phyloP scores from a whole-genome alignment of 2,113 vertebrate species.

The Prietella phreatophila region DNA sequence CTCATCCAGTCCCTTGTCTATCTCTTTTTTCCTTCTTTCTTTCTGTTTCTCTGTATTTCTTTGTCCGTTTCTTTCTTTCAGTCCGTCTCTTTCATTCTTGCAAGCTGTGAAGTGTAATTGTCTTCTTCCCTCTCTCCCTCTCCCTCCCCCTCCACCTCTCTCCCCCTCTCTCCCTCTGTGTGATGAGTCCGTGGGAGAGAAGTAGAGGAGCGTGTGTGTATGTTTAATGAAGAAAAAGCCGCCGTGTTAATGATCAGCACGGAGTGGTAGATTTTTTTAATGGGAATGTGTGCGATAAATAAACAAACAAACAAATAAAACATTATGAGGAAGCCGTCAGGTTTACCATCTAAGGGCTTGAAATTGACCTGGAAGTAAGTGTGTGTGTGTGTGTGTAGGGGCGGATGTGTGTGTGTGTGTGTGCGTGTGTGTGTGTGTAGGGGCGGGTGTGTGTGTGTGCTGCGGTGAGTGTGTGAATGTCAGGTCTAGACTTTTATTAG shows the following conservation, averaged over 20 bases:
- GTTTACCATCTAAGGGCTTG: neutral
- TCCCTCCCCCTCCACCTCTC: too few relatives aligned
- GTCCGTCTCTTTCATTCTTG: neutral
- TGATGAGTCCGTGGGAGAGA: neutral
- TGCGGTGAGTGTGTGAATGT: neutral
- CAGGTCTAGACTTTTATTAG: constrained; percentile 1
- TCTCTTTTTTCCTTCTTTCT: neutral
- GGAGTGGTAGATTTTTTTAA: too few relatives aligned
- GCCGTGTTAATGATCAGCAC: neutral
- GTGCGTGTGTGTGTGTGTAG: neutral
- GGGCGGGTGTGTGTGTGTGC: neutral
- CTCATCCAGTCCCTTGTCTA: neutral
- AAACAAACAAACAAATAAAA: neutral
- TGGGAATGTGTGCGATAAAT: too few relatives aligned
- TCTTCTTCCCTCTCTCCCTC: neutral
- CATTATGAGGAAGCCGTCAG: neutral
- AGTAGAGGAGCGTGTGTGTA: neutral
- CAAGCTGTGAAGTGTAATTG: neutral
- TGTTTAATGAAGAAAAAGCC: neutral
- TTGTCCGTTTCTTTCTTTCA: neutral
- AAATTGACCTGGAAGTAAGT: neutral
- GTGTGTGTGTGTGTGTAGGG: neutral
- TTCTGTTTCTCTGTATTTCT: neutral
- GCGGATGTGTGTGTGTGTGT: neutral
- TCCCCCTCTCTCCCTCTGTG: neutral